phyloP scores from a whole-genome alignment of 2,113 vertebrate genomes.

The Sporophila hypoxantha region DNA sequence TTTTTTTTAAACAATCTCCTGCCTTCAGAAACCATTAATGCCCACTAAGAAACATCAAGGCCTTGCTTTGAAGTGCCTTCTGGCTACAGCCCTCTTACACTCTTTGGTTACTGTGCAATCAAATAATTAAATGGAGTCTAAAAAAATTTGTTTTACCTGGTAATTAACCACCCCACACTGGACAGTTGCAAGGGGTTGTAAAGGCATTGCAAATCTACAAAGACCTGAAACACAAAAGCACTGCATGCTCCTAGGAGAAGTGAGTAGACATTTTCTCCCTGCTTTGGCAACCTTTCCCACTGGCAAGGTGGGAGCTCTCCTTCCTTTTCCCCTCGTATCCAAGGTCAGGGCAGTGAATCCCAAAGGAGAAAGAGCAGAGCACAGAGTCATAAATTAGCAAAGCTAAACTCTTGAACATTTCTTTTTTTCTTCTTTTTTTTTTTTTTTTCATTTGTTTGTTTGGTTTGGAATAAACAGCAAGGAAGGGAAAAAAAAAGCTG shows the following conservation, averaged over 20 bases:
- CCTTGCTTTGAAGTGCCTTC: conserved; percentile 93
- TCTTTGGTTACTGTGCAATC: conserved; percentile 88
- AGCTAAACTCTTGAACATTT: background rate
- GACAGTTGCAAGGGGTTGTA: conserved; percentile 74
- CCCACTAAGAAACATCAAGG: conserved; percentile 91
- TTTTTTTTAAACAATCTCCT: conserved; percentile 83
- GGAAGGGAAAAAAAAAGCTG: background rate
- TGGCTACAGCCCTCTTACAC: conserved; percentile 84
- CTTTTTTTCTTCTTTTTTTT: too few relatives aligned
- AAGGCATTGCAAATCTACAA: conserved; percentile 73
- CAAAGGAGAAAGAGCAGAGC: background rate
- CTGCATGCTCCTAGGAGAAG: conserved; percentile 7
- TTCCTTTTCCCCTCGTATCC: background rate
- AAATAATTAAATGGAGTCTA: conserved; percentile 91
- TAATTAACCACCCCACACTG: conserved; percentile 88
- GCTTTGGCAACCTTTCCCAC: conserved; percentile 51
- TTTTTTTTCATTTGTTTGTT: conserved; percentile 11
- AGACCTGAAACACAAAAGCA: conserved; percentile 73
- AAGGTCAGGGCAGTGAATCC: background rate
- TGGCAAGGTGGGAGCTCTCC: conserved; percentile 34
- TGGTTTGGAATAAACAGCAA: conserved; percentile 44
- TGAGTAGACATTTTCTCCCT: conserved; percentile 9
- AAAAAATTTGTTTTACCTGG: conserved; percentile 84
- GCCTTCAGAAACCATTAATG: conserved; percentile 94
- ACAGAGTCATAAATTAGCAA: conserved; percentile 2